Evolutionary conservation across 2,888 invertebrate genomes (phyloP).

Genomic region (Trichopria drosophilae): DNA sequence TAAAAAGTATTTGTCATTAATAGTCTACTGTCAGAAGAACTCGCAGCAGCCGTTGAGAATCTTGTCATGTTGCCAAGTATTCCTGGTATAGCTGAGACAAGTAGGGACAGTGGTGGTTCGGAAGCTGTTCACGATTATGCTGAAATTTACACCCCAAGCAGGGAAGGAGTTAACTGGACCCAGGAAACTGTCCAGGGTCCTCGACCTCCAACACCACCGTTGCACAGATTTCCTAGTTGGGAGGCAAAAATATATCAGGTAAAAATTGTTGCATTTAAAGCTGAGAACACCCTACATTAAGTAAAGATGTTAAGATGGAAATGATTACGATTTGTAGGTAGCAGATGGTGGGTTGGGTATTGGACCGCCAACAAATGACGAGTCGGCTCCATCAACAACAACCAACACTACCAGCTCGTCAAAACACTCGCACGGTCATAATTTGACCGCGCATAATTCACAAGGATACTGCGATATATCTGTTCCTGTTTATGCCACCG

Average conservation of each 20-base stretch:
- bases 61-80: constrained; percentile 60
- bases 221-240: constrained; percentile 91
- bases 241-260: constrained; percentile 96
- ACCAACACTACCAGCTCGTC: constrained; percentile 55
- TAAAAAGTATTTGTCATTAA: constrained; percentile 25
- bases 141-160: constrained; percentile 90
- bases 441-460: constrained; percentile 60
- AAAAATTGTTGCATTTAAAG: constrained; percentile 46
- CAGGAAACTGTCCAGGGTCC: constrained; percentile 45
- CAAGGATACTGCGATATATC: constrained; percentile 88
- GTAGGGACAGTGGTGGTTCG: constrained; percentile 11
- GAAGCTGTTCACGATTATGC: constrained; percentile 83
- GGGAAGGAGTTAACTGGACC: constrained; percentile 65
- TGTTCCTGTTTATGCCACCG: constrained; percentile 93
- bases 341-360: constrained; percentile 57
- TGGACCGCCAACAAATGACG: constrained; percentile 53
- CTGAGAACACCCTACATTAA: no score
- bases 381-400: constrained; percentile 48
- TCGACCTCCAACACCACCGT: constrained; percentile 84
- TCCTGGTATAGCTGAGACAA: constrained; percentile 48
- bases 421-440: constrained; percentile 55
- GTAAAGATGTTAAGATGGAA: no score
- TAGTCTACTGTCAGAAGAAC: constrained; percentile 59
- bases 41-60: constrained; percentile 65
- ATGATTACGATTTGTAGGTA: constrained; percentile 48